phyloP scores from a whole-genome alignment of 2,888 invertebrate species.

The Eupithecia inturbata region DNA sequence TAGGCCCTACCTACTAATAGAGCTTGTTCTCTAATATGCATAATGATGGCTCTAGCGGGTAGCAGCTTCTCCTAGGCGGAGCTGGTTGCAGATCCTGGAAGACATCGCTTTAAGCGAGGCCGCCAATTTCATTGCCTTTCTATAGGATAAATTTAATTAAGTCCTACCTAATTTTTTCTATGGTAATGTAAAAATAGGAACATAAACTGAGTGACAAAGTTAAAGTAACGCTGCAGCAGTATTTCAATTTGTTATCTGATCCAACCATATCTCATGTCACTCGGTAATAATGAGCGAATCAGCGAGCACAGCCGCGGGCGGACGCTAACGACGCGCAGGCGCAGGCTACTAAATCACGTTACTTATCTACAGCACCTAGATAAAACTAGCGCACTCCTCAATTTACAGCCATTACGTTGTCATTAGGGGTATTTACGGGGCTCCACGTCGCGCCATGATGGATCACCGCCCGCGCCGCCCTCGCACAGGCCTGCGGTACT shows the following conservation, averaged over 20 bases:
- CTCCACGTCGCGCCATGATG: slow-evolving; percentile 21
- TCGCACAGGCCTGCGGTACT: background rate
- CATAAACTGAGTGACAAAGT: background rate
- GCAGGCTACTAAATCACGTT: slow-evolving; percentile 27
- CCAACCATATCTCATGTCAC: slow-evolving; percentile 3
- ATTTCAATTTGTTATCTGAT: slow-evolving; percentile 17
- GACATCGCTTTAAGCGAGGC: too few relatives aligned
- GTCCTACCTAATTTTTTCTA: background rate
- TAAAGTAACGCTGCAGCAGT: slow-evolving; percentile 4
- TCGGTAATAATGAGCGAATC: slow-evolving; percentile 26
- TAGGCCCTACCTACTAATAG: too few relatives aligned
- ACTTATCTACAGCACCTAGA: slow-evolving; percentile 21
- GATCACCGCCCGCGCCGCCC: slow-evolving; percentile 7
- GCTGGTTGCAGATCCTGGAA: too few relatives aligned
- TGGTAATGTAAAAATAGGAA: background rate
- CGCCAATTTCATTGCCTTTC: background rate
- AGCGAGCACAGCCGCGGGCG: slow-evolving; percentile 10
- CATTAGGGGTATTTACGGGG: slow-evolving; percentile 27
- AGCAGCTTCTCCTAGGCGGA: too few relatives aligned
- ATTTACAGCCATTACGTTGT: slow-evolving; percentile 24
- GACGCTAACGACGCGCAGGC: slow-evolving; percentile 20
- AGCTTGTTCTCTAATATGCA: too few relatives aligned
- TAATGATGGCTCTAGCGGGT: too few relatives aligned
- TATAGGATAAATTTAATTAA: background rate
- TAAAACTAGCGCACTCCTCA: slow-evolving; percentile 18